Base-by-base conservation (phyloP, 1,140 invertebrate genomes). In the Euura saliciscinereae region DNA sequence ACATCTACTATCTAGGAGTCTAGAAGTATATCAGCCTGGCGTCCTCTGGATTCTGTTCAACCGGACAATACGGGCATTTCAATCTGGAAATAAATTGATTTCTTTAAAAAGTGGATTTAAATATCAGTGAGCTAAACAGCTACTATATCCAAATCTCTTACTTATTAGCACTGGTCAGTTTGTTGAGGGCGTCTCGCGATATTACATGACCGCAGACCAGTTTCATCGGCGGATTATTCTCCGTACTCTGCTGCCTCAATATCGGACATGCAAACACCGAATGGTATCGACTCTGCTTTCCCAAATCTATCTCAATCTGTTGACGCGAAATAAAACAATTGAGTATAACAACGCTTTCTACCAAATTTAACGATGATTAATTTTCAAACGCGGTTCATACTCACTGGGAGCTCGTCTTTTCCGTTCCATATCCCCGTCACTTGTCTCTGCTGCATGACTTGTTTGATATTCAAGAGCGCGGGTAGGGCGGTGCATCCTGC, bases 191-290 rank as follows among this genome's bases (percentile, higher is more conserved):
- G 89, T 99, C 98, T 77, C 95, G 91, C 2, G 98, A 99, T 76
- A 99, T 99, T 65, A 99, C 98, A 89, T 99, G 98, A 43, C 98
- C 98, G 88, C 98, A 99, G 0, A 96, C 92, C 46, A 99, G 89
- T 77, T 96, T 91, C 94, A 99, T 98, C 11, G 98, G 98, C 71
- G 98, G 98, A 91, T 99, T 99, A 74, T 91, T 91, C 78, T 99
- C 97, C 8, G 96, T 97, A 67, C 96, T 97, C 86, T 99, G 98
- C 87, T 99, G 97, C 59, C 97, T 91, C 67, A 99, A 89, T 80
- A 99, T 99, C 11, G 98, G 98, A 88, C 98, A 99, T 8, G 98
- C 98, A 88, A 99, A 99, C 76, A 99, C 95, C 44, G 97, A 99
- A 88, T 99, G 98, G 85, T 97, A 99, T 77, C 95, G 92, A 77